Evolutionary conservation across 2,888 invertebrate species (phyloP), one percentile per base, ranked within the genome.

Genomic region (Ophioninae sp.): DNA sequence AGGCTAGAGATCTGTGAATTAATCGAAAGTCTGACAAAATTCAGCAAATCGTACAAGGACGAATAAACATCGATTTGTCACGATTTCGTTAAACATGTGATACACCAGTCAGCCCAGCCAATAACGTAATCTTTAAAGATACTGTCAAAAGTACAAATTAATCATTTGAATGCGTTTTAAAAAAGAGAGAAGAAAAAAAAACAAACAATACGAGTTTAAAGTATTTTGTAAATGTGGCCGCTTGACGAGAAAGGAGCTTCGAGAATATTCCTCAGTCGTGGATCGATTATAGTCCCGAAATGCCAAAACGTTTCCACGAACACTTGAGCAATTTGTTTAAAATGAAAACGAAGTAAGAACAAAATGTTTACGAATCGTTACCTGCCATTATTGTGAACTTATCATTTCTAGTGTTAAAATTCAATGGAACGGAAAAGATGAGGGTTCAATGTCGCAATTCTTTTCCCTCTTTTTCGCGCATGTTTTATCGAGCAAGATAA

Each of bases 61-160:
- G 13, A 65, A 37, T 13, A 70, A 72, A 76, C 67, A 82, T 74
- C 44, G 64, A 74, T 77, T 73, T 59, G 50, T 80, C 59, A 77
- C 74, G 83, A 81, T 83, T 76, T 78, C 65, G 50, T 78, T 61
- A 80, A 50, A 78, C 65, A 81, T 81, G 83, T 81, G 83, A 83
- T 83, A 83, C 77, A 78, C 69, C 68, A 74, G 77, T 77, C 74
- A 78, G 83, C 77, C 81, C 77, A 84, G 75, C 77, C 75, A 81
- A 73, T 77, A 77, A 80, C 62, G 62, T 79, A 80, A 85, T 83
- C 73, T 81, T 81, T 57, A 76, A 83, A 81, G 77, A 84, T 84
- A 86, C 83, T 85, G 85, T 85, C 82, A 80, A 85, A 84, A 86
- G 86, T 86, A 86, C 86, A 86, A 86, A 86, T 77, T 79, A 77